Conservation (phyloP, 92 coral and sea anemone genomes). For the Desmophyllum pertusum region DNA sequence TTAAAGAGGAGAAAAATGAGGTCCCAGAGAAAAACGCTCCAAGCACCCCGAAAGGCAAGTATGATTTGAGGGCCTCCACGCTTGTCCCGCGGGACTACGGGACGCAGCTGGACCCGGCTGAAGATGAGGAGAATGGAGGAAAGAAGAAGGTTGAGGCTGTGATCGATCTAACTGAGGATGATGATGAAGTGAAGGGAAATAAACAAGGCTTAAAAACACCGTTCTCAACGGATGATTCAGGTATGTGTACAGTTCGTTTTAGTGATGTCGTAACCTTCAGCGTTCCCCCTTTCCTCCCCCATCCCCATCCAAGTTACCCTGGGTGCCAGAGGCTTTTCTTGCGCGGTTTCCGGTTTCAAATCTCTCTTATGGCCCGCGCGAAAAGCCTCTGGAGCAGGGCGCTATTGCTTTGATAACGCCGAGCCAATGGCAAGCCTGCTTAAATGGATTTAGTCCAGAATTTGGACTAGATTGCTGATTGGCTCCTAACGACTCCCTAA, state of each 20-base stretch:
- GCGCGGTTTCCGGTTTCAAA: no score
- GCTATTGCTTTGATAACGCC: no score
- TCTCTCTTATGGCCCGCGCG: no score
- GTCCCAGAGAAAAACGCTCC: background rate
- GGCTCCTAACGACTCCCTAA: no score
- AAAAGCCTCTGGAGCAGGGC: no score
- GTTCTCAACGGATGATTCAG: slow-evolving; percentile 6
- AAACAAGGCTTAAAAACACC: background rate
- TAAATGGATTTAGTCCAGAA: no score
- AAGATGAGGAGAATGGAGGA: background rate
- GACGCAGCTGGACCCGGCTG: background rate
- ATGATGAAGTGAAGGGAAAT: background rate
- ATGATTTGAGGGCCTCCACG: slow-evolving; percentile 37
- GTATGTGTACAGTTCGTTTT: background rate
- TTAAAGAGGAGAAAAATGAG: slow-evolving; percentile 12
- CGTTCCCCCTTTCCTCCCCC: no score
- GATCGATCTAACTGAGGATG: slow-evolving; percentile 67
- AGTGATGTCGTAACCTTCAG: background rate
- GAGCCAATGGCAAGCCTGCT: no score
- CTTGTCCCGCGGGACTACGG: slow-evolving; percentile 35
- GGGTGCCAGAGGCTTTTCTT: no score
- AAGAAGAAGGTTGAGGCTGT: slow-evolving; percentile 45
- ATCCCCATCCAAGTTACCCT: no score
- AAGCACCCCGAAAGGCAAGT: slow-evolving; percentile 22
- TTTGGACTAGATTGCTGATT: no score